Percentiles rank a stretch among this genome's conserved stretches.
phyloP scores from a whole-genome alignment of 2,113 vertebrate species.

The Telmatochromis sp. region DNA sequence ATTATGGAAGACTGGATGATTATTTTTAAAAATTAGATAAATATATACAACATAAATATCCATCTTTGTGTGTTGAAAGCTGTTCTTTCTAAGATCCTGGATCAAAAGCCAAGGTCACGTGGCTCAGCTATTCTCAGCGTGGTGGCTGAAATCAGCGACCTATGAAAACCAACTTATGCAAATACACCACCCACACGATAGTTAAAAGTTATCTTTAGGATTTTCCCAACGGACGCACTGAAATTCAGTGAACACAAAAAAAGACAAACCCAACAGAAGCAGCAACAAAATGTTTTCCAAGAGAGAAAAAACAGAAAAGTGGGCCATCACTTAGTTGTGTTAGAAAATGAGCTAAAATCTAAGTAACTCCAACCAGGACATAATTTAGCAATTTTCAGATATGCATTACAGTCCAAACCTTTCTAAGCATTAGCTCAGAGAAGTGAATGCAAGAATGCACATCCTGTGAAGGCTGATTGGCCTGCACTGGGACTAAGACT shows the following conservation, averaged over 20 bases:
- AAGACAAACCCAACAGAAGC: not conserved
- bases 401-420: not conserved
- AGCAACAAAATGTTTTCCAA: not conserved
- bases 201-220: not conserved
- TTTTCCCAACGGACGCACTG: not conserved
- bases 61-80: not conserved
- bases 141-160: not conserved
- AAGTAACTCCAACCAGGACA: not conserved
- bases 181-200: not conserved
- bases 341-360: not conserved
- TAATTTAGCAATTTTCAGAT: not conserved
- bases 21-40: rapidly evolving
- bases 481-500: not conserved
- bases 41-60: not conserved
- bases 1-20: not conserved
- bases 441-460: not conserved
- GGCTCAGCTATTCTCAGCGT: constrained; percentile 9
- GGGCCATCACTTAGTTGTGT: not conserved
- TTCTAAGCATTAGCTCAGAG: not conserved
- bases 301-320: not conserved
- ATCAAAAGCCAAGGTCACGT: constrained; percentile 39
- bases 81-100: not conserved
- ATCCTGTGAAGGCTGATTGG: not conserved
- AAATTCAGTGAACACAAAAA: not conserved
- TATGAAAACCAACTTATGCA: not conserved